These are phyloP conservation scores for Centrocercus urophasianus DNA, from an alignment of 2,113 vertebrate species.

Conservation along the genomic window DNA sequence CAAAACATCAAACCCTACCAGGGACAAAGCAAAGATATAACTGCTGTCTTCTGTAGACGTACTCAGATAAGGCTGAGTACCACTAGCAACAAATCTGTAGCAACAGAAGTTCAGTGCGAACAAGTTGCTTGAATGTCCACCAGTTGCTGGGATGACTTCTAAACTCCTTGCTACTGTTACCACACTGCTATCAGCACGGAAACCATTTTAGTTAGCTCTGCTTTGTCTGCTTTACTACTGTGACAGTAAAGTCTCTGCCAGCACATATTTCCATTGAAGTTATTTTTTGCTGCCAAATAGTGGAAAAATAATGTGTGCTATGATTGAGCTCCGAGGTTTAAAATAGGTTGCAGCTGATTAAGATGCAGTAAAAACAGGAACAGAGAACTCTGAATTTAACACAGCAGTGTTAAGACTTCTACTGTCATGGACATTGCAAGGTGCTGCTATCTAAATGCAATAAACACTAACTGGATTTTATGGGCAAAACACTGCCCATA, in stretches of 20 bases:
- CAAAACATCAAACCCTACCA: background rate
- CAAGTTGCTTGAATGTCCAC: background rate
- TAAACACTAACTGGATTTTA: background rate
- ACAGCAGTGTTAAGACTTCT: background rate
- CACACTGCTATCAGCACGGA: background rate
- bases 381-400: background rate
- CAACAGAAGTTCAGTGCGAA: background rate
- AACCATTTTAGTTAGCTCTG: background rate
- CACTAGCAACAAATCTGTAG: background rate
- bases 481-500: background rate
- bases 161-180: background rate
- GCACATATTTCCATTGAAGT: background rate
- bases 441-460: background rate
- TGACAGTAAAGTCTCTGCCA: background rate
- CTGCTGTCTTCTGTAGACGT: accelerated
- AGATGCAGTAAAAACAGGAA: background rate
- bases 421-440: accelerated
- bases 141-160: background rate
- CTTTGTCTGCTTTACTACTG: background rate
- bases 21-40: background rate
- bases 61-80: background rate
- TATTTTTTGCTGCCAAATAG: background rate
- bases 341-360: background rate
- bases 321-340: background rate
- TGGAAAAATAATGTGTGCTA: background rate